Evolutionary conservation across 2,888 invertebrate genomes (phyloP).

Genomic region (Suillia variegata): DNA sequence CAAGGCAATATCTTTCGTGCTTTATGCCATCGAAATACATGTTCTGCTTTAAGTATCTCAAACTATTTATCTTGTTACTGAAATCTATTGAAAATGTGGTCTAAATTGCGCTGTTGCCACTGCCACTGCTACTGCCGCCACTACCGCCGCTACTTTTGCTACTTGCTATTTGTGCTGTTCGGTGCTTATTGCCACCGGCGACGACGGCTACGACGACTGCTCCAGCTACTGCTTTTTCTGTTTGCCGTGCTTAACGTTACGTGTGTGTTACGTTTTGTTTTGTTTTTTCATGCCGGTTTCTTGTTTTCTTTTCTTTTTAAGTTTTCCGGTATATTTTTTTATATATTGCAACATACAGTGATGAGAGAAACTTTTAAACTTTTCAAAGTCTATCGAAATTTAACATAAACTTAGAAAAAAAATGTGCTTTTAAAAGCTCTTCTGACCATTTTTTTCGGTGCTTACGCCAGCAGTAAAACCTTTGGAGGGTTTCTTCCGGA

Average conservation of each 20-base stretch:
- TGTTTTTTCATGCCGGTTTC: background rate
- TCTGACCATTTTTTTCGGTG: no score
- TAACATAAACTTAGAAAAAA: no score
- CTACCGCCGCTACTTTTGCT: background rate
- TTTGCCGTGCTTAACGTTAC: background rate
- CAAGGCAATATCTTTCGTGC: background rate
- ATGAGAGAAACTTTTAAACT: no score
- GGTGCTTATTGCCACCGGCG: no score
- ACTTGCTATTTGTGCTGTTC: no score
- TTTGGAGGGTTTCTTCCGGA: no score
- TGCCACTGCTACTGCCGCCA: background rate
- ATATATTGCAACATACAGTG: no score
- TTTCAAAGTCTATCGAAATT: no score
- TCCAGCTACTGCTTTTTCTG: background rate
- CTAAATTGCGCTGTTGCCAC: constrained; percentile 28
- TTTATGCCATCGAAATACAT: background rate
- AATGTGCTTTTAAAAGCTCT: no score
- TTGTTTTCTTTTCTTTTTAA: background rate
- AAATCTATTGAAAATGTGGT: constrained; percentile 48
- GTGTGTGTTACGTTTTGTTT: background rate
- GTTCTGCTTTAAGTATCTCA: constrained; percentile 35
- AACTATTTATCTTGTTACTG: constrained; percentile 51
- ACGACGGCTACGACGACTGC: no score
- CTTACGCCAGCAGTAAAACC: no score
- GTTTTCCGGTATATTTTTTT: no score